Base-by-base conservation (phyloP, 2,797 vertebrate species). In the Macropus fuliginosus region DNA sequence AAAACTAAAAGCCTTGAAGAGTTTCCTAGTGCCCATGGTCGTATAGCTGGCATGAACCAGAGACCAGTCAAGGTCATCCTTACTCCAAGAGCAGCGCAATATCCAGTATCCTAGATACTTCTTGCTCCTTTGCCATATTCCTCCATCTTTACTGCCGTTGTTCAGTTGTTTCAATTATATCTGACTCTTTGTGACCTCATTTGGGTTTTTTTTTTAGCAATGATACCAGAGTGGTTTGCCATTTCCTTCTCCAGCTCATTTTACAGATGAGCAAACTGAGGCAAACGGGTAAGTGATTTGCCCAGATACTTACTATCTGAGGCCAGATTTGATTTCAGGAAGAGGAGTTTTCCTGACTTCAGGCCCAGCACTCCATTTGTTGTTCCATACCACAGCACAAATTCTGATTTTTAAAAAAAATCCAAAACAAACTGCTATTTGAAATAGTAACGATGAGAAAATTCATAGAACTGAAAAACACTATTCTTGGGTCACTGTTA, bases 391-490 rank as follows among this genome's bases (percentile, higher is more conserved):
- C 66, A 81, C 18, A 87, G 8, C 40, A 87, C 74, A 87, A 87
- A 87, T 87, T 87, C 40, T 27, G 40, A 46, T 4, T 66, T 56
- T 56, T 56, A 66, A 74, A 81, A 81, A 21, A 40, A 81, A 94
- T 55, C 87, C 57, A 90, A 92, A 34, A 89, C 1, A 40, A 91
- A 56, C 59, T 92, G 59, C 56, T 54, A 95, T 91, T 96, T 28
- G 56, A 95, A 95, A 93, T 94, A 96, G 94, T 40, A 55, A 59
- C 4, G 5, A 92, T 0, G 24, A 18, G 54, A 92, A 97, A 95
- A 91, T 52, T 11, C 93, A 94, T 0, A 92, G 11, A 10, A 62
- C 52, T 92, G 92, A 93, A 91, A 27, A 74, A 54, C 89, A 92
- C 54, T 94, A 91, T 96, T 95, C 28, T 29, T 92, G 29, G 57